These are phyloP conservation scores for Stichodactyla mertensii DNA, from an alignment of 64 coral and sea anemone species.

Conservation along the genomic window DNA sequence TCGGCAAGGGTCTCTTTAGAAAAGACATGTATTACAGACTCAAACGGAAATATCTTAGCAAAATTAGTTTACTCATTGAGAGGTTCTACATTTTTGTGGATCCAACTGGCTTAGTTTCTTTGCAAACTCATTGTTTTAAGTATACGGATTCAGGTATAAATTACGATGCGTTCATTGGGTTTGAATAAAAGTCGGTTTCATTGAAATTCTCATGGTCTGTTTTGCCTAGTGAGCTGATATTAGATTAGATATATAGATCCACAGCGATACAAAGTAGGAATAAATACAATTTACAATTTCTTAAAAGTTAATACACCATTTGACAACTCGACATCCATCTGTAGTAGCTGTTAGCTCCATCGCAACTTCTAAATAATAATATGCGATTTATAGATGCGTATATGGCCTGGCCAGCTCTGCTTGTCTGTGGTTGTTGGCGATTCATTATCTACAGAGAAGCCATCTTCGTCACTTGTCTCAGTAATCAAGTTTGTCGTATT, in stretches of 20 bases:
- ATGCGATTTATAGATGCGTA: not conserved
- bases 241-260: not conserved
- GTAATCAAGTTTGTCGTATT: not conserved
- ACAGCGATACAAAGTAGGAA: not conserved
- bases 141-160: not conserved
- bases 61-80: not conserved
- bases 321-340: not conserved
- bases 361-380: not conserved
- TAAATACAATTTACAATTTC: not conserved
- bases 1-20: slow-evolving; percentile 8
- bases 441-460: not conserved
- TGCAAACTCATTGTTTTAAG: not conserved
- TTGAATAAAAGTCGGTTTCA: not conserved
- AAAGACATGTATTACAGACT: not conserved
- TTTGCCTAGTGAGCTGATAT: not conserved
- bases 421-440: not conserved
- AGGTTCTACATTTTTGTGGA: not conserved
- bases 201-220: not conserved
- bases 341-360: not conserved
- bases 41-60: not conserved
- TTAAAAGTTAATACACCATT: not conserved
- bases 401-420: not conserved
- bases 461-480: not conserved
- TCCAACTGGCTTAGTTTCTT: not conserved
- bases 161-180: not conserved